Conservation (phyloP, 2,888 invertebrate species). For the Troides helena region DNA sequence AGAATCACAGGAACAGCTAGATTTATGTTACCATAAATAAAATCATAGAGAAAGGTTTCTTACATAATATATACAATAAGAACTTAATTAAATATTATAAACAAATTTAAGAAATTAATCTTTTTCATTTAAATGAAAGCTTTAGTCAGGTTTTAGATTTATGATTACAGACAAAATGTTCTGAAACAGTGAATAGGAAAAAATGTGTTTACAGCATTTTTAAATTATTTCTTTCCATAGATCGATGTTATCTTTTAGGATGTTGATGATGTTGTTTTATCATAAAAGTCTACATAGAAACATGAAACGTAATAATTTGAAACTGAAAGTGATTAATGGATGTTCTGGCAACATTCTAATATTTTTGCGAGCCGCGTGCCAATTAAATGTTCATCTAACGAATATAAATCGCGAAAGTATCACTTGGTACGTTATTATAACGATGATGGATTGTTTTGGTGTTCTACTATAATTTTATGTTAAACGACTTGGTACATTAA, state of each 20-base stretch:
- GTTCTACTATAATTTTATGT: background rate
- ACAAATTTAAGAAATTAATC: too few relatives aligned
- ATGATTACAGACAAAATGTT: too few relatives aligned
- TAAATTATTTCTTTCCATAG: too few relatives aligned
- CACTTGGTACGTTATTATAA: conserved; percentile 9
- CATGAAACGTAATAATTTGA: conserved; percentile 2
- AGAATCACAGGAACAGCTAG: too few relatives aligned
- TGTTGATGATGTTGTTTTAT: background rate
- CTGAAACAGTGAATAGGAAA: too few relatives aligned
- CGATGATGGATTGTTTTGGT: conserved; percentile 15
- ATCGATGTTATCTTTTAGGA: background rate
- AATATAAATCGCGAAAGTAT: conserved; percentile 16
- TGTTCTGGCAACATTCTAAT: conserved; percentile 7
- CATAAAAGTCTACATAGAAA: background rate
- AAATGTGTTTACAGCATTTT: too few relatives aligned
- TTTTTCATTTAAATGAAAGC: too few relatives aligned
- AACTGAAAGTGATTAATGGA: conserved; percentile 15
- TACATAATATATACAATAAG: too few relatives aligned
- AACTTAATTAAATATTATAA: too few relatives aligned
- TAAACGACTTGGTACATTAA: background rate
- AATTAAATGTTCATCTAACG: conserved; percentile 20
- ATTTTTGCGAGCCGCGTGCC: conserved; percentile 3
- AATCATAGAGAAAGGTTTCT: too few relatives aligned
- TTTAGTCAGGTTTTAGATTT: too few relatives aligned
- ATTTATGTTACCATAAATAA: too few relatives aligned